These are phyloP conservation scores for Herpailurus yagouaroundi DNA, from an alignment of 2,113 vertebrate species.

Conservation along the genomic window DNA sequence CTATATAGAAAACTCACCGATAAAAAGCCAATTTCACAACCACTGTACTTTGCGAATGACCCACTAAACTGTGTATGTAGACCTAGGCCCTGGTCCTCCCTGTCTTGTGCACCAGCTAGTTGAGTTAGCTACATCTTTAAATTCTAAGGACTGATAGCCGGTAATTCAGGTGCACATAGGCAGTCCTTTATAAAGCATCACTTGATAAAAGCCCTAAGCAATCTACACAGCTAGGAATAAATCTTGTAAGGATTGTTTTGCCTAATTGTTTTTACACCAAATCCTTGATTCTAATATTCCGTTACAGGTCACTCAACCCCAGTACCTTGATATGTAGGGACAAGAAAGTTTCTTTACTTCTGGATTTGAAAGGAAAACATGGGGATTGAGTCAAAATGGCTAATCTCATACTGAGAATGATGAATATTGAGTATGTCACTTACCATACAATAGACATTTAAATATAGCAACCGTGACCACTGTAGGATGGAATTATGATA, in stretches of 20 bases:
- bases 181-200: background rate
- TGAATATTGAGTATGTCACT: background rate
- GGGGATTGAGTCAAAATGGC: background rate
- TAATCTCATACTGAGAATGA: background rate
- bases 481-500: background rate
- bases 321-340: background rate
- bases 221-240: background rate
- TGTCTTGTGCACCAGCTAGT: background rate
- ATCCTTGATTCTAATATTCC: constrained; percentile 34
- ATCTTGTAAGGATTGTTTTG: background rate
- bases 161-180: background rate
- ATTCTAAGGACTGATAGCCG: background rate
- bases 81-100: background rate
- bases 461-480: background rate
- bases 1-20: background rate
- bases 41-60: background rate
- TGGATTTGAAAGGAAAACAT: background rate
- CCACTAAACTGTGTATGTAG: background rate
- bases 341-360: background rate
- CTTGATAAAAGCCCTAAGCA: background rate
- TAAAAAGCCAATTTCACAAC: constrained; percentile 40
- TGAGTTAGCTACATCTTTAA: background rate
- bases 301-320: background rate
- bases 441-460: background rate
- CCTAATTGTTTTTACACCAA: background rate